A percentile compares a stretch with the other conserved stretches of the same genome.
Conservation (phyloP, 2,888 invertebrate genomes). For the Leistus spinibarbis region DNA sequence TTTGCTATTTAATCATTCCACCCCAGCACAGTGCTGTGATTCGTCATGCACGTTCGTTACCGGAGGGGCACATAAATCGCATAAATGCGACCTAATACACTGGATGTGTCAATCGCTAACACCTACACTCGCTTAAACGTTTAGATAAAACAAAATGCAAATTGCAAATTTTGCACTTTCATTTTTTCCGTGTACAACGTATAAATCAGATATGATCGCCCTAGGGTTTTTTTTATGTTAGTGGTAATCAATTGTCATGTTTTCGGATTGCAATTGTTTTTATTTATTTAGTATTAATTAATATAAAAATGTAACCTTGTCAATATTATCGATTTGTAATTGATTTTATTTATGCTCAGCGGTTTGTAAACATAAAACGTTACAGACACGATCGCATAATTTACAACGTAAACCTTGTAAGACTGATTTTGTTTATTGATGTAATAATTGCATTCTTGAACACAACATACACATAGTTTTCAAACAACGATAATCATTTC, state of each 20-base stretch:
- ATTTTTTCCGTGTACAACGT: background rate
- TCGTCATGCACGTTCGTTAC: slow-evolving; percentile 5
- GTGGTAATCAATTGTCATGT: background rate
- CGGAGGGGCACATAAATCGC: background rate
- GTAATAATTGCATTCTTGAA: background rate
- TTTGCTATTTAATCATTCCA: slow-evolving; percentile 18
- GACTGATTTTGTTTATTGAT: background rate
- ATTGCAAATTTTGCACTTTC: slow-evolving; percentile 11
- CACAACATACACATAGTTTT: too few relatives aligned
- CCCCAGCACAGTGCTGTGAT: slow-evolving; percentile 6
- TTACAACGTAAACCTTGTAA: background rate
- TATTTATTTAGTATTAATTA: slow-evolving; percentile 4
- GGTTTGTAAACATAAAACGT: background rate
- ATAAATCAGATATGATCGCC: background rate
- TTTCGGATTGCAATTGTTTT: background rate
- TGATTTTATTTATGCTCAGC: background rate
- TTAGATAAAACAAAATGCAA: too few relatives aligned
- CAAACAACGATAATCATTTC: too few relatives aligned
- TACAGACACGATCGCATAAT: background rate
- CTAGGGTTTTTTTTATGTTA: background rate
- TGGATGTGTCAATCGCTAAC: background rate
- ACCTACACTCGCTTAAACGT: background rate
- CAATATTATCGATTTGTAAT: slow-evolving; percentile 17
- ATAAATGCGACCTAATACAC: background rate
- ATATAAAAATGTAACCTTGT: slow-evolving; percentile 14